Percentiles rank a stretch among this genome's conserved stretches.
Conservation (phyloP, 2,113 vertebrate species). For the Emydura subglobosa region DNA sequence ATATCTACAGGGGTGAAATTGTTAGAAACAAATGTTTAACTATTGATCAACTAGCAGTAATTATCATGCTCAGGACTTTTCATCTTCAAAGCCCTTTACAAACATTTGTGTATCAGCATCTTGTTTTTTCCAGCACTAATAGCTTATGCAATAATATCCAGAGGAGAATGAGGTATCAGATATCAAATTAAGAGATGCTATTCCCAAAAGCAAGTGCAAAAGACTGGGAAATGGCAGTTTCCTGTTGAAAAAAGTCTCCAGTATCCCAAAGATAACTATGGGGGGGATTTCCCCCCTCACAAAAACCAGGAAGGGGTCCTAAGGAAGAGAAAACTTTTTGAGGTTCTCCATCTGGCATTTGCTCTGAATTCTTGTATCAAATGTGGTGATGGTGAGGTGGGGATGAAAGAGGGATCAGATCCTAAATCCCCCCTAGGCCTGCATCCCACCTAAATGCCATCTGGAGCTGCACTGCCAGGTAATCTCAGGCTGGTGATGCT, state of each 20-base stretch:
- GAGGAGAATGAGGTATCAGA: neutral
- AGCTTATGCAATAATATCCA: neutral
- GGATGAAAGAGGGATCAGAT: neutral
- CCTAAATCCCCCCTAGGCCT: neutral
- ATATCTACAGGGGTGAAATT: neutral
- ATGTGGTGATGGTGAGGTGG: neutral
- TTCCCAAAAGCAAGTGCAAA: neutral
- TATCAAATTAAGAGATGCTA: neutral
- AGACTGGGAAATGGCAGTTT: neutral
- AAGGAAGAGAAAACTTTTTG: neutral
- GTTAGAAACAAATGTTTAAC: neutral
- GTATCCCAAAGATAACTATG: neutral
- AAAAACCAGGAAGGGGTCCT: neutral
- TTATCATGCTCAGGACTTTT: neutral
- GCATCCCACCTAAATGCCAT: too few relatives aligned
- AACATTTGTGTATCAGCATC: neutral
- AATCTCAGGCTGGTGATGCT: too few relatives aligned
- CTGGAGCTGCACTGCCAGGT: too few relatives aligned
- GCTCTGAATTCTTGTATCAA: neutral
- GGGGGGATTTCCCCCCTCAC: neutral
- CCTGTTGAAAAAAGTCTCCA: neutral
- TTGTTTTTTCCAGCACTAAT: neutral
- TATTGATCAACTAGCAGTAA: neutral
- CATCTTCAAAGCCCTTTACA: slow-evolving; percentile 17
- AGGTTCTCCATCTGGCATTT: neutral